phyloP scores from a whole-genome alignment of 2,797 vertebrate genomes.

The Argentina silus region DNA sequence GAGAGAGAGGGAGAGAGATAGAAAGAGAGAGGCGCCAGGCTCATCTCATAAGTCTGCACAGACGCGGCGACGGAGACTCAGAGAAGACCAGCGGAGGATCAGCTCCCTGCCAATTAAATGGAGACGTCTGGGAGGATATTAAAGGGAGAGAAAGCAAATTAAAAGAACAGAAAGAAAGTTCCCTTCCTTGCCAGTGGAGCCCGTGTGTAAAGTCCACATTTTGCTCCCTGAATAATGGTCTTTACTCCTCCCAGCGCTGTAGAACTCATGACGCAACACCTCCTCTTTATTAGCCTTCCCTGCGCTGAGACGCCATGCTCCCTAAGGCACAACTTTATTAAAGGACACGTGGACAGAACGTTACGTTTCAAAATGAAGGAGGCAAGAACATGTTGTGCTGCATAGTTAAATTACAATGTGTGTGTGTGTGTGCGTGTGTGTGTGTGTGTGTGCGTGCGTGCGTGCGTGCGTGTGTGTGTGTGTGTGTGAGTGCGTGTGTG shows the following conservation, averaged over 20 bases:
- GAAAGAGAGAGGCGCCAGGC: conserved; percentile 47
- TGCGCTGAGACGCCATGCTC: conserved; percentile 71
- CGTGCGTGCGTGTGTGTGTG: too few relatives aligned
- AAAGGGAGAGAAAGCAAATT: conserved; percentile 72
- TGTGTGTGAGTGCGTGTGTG: too few relatives aligned
- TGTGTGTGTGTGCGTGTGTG: too few relatives aligned
- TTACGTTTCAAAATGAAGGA: conserved; percentile 76
- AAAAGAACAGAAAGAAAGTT: conserved; percentile 74
- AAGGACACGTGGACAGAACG: conserved; percentile 66
- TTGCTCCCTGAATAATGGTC: conserved; percentile 77
- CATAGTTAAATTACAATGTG: too few relatives aligned
- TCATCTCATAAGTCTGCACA: conserved; percentile 67
- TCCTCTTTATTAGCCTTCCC: conserved; percentile 78
- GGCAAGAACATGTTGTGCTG: not conserved
- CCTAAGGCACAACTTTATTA: conserved; percentile 74
- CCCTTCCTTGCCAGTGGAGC: conserved; percentile 59
- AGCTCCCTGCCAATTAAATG: conserved; percentile 77
- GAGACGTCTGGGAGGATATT: conserved; percentile 67
- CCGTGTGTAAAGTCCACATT: conserved; percentile 76
- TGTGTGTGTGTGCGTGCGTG: too few relatives aligned
- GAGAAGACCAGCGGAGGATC: conserved; percentile 70
- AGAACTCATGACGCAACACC: conserved; percentile 65
- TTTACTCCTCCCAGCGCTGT: conserved; percentile 32
- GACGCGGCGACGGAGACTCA: conserved; percentile 68
- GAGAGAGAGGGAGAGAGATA: conserved; percentile 44